These are phyloP conservation scores for Rutpela maculata DNA, from an alignment of 2,888 invertebrate species.

Conservation along the genomic window DNA sequence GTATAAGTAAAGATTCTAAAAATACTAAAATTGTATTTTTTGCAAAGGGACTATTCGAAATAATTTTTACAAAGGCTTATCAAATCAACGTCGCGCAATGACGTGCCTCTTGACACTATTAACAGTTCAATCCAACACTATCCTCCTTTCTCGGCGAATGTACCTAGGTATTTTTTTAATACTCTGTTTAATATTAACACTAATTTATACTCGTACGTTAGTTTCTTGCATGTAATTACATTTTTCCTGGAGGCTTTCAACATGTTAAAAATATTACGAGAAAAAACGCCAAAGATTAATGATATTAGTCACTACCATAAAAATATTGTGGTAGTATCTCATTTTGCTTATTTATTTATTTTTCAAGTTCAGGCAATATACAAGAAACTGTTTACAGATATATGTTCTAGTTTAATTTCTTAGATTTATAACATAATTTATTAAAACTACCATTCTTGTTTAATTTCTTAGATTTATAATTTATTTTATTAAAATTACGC, in stretches of 20 bases:
- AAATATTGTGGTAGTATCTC: neutral
- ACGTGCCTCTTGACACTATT: no score
- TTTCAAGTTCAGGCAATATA: neutral
- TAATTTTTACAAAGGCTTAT: no score
- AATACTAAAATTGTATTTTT: no score
- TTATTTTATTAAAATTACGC: no score
- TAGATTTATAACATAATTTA: neutral
- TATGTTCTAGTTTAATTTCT: neutral
- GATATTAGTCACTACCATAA: neutral
- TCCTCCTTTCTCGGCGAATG: no score
- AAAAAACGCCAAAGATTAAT: neutral
- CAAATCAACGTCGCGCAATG: no score
- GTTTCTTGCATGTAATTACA: neutral
- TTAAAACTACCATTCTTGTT: no score
- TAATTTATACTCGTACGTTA: neutral
- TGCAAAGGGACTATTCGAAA: no score
- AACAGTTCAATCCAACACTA: no score
- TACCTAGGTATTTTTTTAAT: no score
- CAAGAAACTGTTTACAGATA: neutral
- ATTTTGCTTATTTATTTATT: neutral
- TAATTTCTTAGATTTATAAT: no score
- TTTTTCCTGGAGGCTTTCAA: neutral
- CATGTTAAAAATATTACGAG: neutral
- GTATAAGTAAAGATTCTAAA: no score
- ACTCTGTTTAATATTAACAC: neutral